Conservation (phyloP, 2,113 vertebrate species). For the Mesitornis unicolor region DNA sequence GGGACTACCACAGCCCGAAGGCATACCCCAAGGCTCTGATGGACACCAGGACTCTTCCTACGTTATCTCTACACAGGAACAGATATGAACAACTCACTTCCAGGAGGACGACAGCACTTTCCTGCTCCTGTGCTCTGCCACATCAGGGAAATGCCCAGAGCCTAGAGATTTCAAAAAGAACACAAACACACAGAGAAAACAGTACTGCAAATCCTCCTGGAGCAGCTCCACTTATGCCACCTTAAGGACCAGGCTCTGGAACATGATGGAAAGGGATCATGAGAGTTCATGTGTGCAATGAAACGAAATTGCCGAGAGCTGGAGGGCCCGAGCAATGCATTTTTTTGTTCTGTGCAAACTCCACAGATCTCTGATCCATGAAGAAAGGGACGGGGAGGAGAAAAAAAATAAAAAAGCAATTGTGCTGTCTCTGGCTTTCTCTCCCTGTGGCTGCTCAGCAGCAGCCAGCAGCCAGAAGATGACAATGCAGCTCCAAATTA, state of each 20-base stretch:
- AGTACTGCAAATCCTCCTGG: not conserved
- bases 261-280: conserved; percentile 1
- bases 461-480: not conserved
- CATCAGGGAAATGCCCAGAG: not conserved
- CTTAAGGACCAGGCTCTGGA: not conserved
- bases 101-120: not conserved
- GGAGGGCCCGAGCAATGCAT: not conserved
- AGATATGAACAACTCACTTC: not conserved
- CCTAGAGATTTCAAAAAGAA: not conserved
- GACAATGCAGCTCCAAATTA: conserved; percentile 7
- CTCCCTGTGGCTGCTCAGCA: not conserved
- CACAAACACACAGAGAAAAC: not conserved
- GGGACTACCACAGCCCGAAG: not conserved
- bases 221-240: not conserved
- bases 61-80: not conserved
- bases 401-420: not conserved
- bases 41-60: not conserved
- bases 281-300: conserved; percentile 35
- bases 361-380: conserved; percentile 46
- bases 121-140: not conserved
- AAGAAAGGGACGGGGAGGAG: not conserved
- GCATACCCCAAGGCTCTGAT: not conserved
- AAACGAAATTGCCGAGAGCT: not conserved
- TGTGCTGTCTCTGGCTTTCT: not conserved
- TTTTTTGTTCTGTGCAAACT: conserved; percentile 9